Percentiles rank a stretch among this genome's conserved stretches.
phyloP scores from a whole-genome alignment of 2,113 vertebrate genomes.

The Ceyx cyanopectus region DNA sequence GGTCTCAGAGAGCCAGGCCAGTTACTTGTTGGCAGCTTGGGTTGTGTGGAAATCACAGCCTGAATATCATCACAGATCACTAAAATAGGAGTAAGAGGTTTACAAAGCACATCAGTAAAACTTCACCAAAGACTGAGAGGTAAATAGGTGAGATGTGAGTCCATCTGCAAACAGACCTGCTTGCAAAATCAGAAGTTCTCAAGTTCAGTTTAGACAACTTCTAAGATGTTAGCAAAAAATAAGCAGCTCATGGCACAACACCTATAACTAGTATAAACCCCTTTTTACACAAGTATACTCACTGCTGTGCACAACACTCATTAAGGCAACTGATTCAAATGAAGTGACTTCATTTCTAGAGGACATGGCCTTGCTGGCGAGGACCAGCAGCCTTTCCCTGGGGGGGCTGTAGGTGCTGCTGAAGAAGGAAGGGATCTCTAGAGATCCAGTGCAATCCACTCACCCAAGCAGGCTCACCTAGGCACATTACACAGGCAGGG shows the following conservation, averaged over 20 bases:
- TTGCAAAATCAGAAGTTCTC: not conserved
- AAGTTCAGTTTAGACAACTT: not conserved
- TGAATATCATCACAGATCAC: not conserved
- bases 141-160: not conserved
- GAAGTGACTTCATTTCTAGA: not conserved
- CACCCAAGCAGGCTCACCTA: no score
- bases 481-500: no score
- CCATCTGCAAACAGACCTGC: rapidly evolving
- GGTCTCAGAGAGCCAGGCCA: not conserved
- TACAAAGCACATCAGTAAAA: not conserved
- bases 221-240: not conserved
- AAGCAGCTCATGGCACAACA: not conserved
- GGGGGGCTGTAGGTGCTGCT: rapidly evolving
- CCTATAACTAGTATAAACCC: not conserved
- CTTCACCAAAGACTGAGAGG: not conserved
- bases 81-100: not conserved
- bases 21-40: not conserved
- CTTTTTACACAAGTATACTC: not conserved
- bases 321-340: not conserved
- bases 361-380: not conserved
- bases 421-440: no score
- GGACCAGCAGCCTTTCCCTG: not conserved
- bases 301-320: rapidly evolving
- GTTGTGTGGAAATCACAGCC: not conserved
- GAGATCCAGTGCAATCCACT: no score